Evolutionary conservation across 1,140 invertebrate species (phyloP).

Genomic region (Antheraea pernyi): DNA sequence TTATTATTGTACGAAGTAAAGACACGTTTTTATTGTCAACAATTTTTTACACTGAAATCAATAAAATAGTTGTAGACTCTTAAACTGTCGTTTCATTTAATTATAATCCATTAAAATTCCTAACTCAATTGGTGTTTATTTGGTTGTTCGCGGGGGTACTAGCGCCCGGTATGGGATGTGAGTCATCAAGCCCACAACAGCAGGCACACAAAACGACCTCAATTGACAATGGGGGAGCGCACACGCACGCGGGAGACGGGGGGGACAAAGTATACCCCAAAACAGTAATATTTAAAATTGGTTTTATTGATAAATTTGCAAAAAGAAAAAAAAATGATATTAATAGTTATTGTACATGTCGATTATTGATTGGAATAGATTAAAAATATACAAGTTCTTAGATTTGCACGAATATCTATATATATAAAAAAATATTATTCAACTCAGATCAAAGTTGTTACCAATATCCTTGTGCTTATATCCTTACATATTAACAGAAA

Average conservation of each 20-base stretch:
- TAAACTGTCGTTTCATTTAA: constrained; percentile 69
- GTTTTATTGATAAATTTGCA: constrained; percentile 78
- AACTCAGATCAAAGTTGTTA: constrained; percentile 76
- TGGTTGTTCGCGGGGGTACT: constrained; percentile 27
- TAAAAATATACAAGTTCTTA: constrained; percentile 74
- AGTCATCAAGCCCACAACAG: constrained; percentile 37
- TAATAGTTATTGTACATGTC: constrained; percentile 74
- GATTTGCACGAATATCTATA: constrained; percentile 75
- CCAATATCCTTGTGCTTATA: constrained; percentile 78
- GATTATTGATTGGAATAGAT: constrained; percentile 74
- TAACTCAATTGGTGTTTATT: constrained; percentile 57
- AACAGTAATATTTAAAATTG: constrained; percentile 72
- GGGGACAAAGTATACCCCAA: constrained; percentile 51
- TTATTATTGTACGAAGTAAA: constrained; percentile 30
- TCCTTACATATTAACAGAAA: constrained; percentile 70
- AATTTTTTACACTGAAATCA: constrained; percentile 66
- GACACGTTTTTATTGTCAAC: constrained; percentile 64
- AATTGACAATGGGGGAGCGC: constrained; percentile 24
- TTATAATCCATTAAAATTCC: constrained; percentile 72
- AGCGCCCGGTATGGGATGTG: constrained; percentile 33
- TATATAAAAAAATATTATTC: constrained; percentile 77
- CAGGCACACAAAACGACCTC: neutral
- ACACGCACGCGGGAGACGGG: constrained; percentile 18
- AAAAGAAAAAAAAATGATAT: constrained; percentile 71
- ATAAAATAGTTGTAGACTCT: constrained; percentile 68